These are phyloP conservation scores for Congeria kusceri DNA, from an alignment of 2,888 invertebrate genomes.

Conservation along the genomic window DNA sequence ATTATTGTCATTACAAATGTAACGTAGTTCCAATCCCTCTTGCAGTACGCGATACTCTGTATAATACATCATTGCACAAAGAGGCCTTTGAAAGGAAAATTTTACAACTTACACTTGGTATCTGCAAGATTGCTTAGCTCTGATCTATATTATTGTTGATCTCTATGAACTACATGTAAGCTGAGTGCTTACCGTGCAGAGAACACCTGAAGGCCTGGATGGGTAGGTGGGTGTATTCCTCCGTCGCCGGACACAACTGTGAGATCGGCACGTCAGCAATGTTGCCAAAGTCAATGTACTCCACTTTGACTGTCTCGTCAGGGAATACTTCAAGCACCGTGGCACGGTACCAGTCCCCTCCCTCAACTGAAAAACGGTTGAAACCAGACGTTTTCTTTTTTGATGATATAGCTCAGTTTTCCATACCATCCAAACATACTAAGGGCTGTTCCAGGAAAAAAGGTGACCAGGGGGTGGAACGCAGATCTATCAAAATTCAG, in stretches of 20 bases:
- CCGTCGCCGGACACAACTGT: conserved; percentile 84
- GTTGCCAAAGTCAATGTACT: conserved; percentile 83
- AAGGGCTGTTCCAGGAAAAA: too few species aligned
- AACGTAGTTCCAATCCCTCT: too few species aligned
- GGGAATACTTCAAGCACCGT: conserved; percentile 56
- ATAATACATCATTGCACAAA: too few species aligned
- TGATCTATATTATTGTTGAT: not conserved
- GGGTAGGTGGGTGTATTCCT: conserved; percentile 49
- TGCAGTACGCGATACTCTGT: too few species aligned
- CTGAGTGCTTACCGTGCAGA: conserved; percentile 55
- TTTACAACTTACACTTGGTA: too few species aligned
- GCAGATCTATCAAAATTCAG: too few species aligned
- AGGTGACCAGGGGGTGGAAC: too few species aligned
- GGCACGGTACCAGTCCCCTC: conserved; percentile 68
- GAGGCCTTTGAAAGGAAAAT: not conserved
- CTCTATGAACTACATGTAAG: not conserved
- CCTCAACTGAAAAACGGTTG: conserved; percentile 53
- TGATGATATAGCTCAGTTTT: too few species aligned
- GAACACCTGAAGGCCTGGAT: conserved; percentile 54
- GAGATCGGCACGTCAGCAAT: conserved; percentile 88
- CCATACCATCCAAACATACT: too few species aligned
- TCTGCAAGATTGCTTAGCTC: too few species aligned
- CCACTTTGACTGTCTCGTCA: conserved; percentile 67
- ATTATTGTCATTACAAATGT: too few species aligned
- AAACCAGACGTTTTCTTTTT: too few species aligned